Evolutionary conservation across 92 coral and sea anemone genomes (phyloP).

Genomic region (Metridium senile): DNA sequence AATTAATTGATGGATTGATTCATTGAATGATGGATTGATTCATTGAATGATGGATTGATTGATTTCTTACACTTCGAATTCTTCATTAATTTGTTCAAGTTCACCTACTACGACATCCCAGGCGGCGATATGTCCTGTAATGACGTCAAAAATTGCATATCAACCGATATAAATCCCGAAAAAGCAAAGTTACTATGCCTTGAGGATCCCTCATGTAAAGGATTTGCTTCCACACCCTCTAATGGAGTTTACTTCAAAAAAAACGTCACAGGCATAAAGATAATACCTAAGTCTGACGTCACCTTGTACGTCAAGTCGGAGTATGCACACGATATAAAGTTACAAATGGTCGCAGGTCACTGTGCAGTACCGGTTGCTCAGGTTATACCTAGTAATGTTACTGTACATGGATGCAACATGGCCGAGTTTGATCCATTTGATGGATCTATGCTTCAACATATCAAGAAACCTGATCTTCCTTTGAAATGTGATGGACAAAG

Average conservation of each 20-base stretch:
- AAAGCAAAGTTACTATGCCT: conserved; percentile 66
- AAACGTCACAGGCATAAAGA: conserved; percentile 42
- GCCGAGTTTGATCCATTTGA: conserved; percentile 88
- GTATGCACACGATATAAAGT: conserved; percentile 34
- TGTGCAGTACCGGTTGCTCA: conserved; percentile 66
- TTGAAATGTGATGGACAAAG: conserved; percentile 71
- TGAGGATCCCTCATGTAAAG: conserved; percentile 65
- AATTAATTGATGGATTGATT: background rate
- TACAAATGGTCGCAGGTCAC: conserved; percentile 40
- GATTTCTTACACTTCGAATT: too few relatives aligned
- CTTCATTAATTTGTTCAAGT: too few relatives aligned
- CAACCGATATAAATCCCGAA: conserved; percentile 27
- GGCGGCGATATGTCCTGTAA: conserved; percentile 64
- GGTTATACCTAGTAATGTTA: conserved; percentile 13
- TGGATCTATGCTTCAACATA: conserved; percentile 59
- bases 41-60: too few relatives aligned
- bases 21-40: background rate
- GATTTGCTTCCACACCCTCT: conserved; percentile 61
- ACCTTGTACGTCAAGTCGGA: conserved; percentile 62
- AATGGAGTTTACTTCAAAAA: conserved; percentile 49
- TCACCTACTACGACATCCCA: conserved; percentile 53
- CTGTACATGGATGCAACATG: conserved; percentile 53
- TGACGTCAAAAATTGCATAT: conserved; percentile 43
- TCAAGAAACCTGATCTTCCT: conserved; percentile 45
- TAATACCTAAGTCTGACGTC: conserved; percentile 37